Base-by-base conservation (phyloP, 2,797 vertebrate species). In the Microctenopoma stevenorrisi region DNA sequence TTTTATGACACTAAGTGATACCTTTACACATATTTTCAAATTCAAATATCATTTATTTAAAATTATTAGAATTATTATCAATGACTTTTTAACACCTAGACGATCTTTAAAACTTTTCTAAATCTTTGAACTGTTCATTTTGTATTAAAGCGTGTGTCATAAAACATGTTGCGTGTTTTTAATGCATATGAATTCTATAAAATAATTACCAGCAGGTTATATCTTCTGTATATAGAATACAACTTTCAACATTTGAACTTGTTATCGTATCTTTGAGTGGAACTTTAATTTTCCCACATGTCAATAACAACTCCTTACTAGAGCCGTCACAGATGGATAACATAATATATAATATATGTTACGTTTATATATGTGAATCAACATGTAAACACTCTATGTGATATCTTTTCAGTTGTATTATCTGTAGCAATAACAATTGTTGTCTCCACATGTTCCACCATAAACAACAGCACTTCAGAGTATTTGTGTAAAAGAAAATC, bases 1-100 rank as follows among this genome's bases (percentile, higher is more conserved):
- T 56, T 72, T 83, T 71, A 42, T 72, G 68, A 75, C 64, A 71
- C 40, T 38, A 9, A 70, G 64, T 0, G 10, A 58, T 61, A 48
- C 7, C 16, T 51, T 25, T 30, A 18, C 46, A 44, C 15, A 43
- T 46, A 46, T 8, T 3, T 46, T 15, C 0, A 46, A 18, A 46
- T 15, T 43, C 11, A 38, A 10, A 38, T 38, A 2, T 38, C 0
- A 8, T 38, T 38, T 38, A 12, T 12, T 38, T 35, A 35, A 22
- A 22, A 5, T 28, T 11, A 30, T 37, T n/a, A n/a, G 7, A 16
- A 10, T 3, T 15, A 35, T 4, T 1, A 28, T 3, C 13, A 53
- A 53, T 10, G 11, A 35, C 4, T 6, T n/a, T 33, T 4, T n/a
- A 33, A 52, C 4, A 11, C 16, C 16, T 54, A 18, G 33, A 8